Evolutionary conservation across 2,888 invertebrate genomes (phyloP).

Genomic region (Rambutsinella grinnellia): DNA sequence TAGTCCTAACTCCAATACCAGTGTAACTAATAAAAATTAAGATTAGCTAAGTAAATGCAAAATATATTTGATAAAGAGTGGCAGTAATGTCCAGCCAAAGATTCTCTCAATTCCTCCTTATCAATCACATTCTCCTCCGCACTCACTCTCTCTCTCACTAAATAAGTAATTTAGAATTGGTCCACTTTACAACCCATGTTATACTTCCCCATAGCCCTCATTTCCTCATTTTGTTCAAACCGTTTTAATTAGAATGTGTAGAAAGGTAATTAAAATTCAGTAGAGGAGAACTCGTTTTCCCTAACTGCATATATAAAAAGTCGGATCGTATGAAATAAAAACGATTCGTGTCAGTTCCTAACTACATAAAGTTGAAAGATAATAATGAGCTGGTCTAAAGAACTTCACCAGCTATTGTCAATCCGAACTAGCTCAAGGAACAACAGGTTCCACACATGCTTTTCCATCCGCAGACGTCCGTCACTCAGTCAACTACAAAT

Average conservation of each 20-base stretch:
- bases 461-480: constrained; percentile 29
- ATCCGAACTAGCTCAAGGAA: background rate
- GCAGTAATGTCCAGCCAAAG: no score
- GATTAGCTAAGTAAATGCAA: constrained; percentile 33
- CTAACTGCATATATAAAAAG: constrained; percentile 1
- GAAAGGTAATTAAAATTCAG: constrained; percentile 48
- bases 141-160: no score
- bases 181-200: background rate
- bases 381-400: constrained; percentile 7
- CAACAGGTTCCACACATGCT: constrained; percentile 28
- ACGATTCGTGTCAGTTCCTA: constrained; percentile 16
- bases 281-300: constrained; percentile 36
- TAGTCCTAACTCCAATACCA: background rate
- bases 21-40: constrained; percentile 43
- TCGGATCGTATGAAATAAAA: background rate
- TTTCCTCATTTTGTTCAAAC: constrained; percentile 38
- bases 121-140: background rate
- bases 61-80: no score
- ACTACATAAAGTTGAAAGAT: constrained; percentile 23
- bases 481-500: constrained; percentile 29
- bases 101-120: background rate
- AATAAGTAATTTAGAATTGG: no score
- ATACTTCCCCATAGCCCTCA: background rate
- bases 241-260: constrained; percentile 29
- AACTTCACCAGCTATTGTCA: background rate